Percentiles rank a stretch among this genome's conserved stretches.
phyloP scores from a whole-genome alignment of 2,888 invertebrate genomes.

The Itoplectis maculator region DNA sequence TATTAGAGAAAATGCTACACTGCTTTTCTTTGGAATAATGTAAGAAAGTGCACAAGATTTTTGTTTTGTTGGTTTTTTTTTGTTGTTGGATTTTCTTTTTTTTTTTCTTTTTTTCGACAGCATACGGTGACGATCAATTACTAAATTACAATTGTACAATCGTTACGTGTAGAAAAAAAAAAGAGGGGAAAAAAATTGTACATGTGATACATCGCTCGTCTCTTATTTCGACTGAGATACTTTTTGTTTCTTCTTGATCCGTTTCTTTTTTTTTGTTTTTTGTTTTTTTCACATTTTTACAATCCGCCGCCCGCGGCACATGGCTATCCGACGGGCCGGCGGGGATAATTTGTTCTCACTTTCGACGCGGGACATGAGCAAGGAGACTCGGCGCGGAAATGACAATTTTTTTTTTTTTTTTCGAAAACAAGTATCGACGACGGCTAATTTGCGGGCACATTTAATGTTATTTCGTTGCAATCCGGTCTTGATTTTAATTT shows the following conservation, averaged over 20 bases:
- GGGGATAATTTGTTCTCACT: constrained; percentile 29
- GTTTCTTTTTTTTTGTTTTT: constrained; percentile 4
- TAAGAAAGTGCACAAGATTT: constrained; percentile 79
- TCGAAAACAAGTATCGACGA: constrained; percentile 37
- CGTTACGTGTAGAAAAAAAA: constrained; percentile 71
- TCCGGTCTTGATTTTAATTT: constrained; percentile 28
- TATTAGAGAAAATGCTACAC: constrained; percentile 81
- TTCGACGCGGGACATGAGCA: constrained; percentile 43
- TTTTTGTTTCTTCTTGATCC: constrained; percentile 27
- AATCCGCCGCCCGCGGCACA: constrained; percentile 13
- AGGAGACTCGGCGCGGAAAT: constrained; percentile 52
- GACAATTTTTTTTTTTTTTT: no score
- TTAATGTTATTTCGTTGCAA: constrained; percentile 28
- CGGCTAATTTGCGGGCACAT: constrained; percentile 48
- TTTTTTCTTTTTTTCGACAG: constrained; percentile 69
- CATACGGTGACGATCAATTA: constrained; percentile 74
- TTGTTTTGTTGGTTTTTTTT: no score
- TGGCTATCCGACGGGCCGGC: constrained; percentile 2
- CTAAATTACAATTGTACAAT: constrained; percentile 82
- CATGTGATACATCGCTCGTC: constrained; percentile 67
- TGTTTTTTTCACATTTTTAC: constrained; percentile 23
- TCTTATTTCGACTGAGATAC: no score
- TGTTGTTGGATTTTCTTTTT: no score
- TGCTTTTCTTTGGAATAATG: constrained; percentile 79
- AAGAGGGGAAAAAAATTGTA: constrained; percentile 74